phyloP scores from a whole-genome alignment of 2,888 invertebrate species.

The Gibbula magus region DNA sequence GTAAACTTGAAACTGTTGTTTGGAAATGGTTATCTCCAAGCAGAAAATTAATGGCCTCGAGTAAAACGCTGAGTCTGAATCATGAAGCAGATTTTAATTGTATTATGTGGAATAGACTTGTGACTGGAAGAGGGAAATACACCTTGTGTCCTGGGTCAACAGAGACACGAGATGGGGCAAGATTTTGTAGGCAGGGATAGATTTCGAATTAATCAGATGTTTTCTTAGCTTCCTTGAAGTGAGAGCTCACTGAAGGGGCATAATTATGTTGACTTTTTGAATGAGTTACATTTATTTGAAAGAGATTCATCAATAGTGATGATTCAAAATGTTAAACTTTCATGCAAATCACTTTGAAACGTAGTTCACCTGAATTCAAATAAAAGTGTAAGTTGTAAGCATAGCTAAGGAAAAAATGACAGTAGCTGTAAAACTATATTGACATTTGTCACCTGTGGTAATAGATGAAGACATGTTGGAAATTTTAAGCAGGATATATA shows the following conservation, averaged over 20 bases:
- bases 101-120: slow-evolving; percentile 1
- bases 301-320: too few species aligned
- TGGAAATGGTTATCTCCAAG: slow-evolving; percentile 20
- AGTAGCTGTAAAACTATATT: too few species aligned
- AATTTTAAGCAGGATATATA: too few species aligned
- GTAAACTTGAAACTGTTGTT: slow-evolving; percentile 18
- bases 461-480: too few species aligned
- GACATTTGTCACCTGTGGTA: too few species aligned
- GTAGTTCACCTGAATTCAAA: too few species aligned
- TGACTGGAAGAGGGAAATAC: background rate
- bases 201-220: slow-evolving; percentile 4
- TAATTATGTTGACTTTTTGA: slow-evolving; percentile 2
- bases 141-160: background rate
- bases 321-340: too few species aligned
- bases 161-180: background rate
- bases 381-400: too few species aligned
- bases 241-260: slow-evolving; percentile 16
- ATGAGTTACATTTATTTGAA: too few species aligned
- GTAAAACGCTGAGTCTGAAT: background rate
- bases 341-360: too few species aligned
- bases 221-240: background rate
- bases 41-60: slow-evolving; percentile 18
- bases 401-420: too few species aligned
- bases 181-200: background rate
- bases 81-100: slow-evolving; percentile 17